Evolutionary conservation across 2,888 invertebrate species (phyloP), one percentile per base, ranked within the genome.

Genomic region (Laothoe populi): DNA sequence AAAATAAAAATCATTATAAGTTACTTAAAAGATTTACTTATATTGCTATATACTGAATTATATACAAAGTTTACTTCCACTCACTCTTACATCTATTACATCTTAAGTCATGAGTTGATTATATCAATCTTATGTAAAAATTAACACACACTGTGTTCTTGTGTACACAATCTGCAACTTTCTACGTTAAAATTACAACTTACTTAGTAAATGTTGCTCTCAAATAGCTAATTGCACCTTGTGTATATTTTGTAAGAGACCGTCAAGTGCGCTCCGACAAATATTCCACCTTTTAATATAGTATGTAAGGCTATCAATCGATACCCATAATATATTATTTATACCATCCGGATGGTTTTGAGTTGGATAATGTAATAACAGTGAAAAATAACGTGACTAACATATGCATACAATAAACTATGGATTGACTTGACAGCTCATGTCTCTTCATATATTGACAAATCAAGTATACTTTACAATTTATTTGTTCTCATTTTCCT

Each of bases 21-120:
- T 90, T 88, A 89, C 89, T 90, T 90, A 89, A 90, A 89, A 91
- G 88, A 86, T 93, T 91, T 93, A 88, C 90, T 91, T 92, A 89
- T 84, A 84, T 83, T 79, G 82, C 88, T 90, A 87, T 90, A 90
- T 90, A 87, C 82, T 88, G 87, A 90, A 89, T 84, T 92, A 92
- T 92, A 88, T 91, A 92, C 90, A 91, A 86, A 86, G 85, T 89
- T 88, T 83, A 82, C 83, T 86, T 88, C 85, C 88, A 88, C 88
- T 90, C 90, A 83, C 81, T 84, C 89, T 89, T 90, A 89, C 66
- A 82, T 81, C 90, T 91, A 91, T 78, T 81, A 73, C 82, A 87
- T 87, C 84, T 87, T 86, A 88, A 89, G 86, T 90, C 87, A 88
- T 89, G 89, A 89, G 88, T 87, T 82, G 90, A 88, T 91, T 88